These are phyloP conservation scores for Amphipyra berbera DNA, from an alignment of 2,888 invertebrate species.

Conservation along the genomic window DNA sequence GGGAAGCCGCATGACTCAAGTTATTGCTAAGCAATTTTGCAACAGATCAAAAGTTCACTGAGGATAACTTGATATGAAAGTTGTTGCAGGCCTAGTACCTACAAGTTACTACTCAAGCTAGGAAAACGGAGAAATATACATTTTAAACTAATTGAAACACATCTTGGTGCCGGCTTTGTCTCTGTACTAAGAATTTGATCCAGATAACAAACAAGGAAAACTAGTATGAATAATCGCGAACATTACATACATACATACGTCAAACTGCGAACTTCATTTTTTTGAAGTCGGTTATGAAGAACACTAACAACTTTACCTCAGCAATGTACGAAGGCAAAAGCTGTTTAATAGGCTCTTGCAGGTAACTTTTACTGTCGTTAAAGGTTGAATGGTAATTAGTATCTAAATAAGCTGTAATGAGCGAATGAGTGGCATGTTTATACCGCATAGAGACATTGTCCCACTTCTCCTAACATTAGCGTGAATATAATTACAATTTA, in stretches of 20 bases:
- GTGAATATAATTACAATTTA: slow-evolving; percentile 45
- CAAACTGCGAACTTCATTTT: too few relatives aligned
- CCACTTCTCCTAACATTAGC: slow-evolving; percentile 44
- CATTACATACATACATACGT: too few relatives aligned
- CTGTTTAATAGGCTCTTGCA: slow-evolving; percentile 7
- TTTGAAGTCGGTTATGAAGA: not conserved
- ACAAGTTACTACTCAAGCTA: slow-evolving; percentile 33
- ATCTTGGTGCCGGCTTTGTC: too few relatives aligned
- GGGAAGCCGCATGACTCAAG: slow-evolving; percentile 48
- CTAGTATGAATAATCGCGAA: too few relatives aligned
- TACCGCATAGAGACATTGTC: slow-evolving; percentile 45
- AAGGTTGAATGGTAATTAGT: slow-evolving; percentile 47
- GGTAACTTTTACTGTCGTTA: slow-evolving; percentile 43
- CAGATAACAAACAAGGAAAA: too few relatives aligned
- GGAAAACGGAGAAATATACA: not conserved
- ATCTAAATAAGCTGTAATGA: slow-evolving; percentile 41
- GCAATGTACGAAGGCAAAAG: slow-evolving; percentile 2
- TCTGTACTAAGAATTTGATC: too few relatives aligned
- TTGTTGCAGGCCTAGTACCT: slow-evolving; percentile 22
- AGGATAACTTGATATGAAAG: slow-evolving; percentile 53
- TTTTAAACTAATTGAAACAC: too few relatives aligned
- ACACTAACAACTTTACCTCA: not conserved
- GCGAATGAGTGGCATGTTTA: slow-evolving; percentile 38
- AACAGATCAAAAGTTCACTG: slow-evolving; percentile 48
- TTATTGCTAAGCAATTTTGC: slow-evolving; percentile 52